A percentile compares a stretch with the other conserved stretches of the same genome.
Conservation (phyloP, 1,140 invertebrate genomes). For the Drosophila nikananu region DNA sequence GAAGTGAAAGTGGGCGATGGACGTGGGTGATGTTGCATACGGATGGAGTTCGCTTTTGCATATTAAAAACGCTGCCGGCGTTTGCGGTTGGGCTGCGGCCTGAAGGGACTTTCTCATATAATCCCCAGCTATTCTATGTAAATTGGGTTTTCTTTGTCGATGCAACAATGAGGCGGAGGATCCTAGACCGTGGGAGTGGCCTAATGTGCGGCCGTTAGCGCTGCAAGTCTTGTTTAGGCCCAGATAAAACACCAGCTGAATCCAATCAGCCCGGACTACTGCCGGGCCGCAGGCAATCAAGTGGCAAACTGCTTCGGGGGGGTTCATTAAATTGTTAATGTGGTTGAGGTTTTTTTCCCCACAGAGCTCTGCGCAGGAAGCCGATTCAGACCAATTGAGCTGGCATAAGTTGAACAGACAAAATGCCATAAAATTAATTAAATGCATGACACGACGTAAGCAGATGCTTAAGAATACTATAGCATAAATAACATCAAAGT, state of each 20-base stretch:
- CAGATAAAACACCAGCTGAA: constrained; percentile 36
- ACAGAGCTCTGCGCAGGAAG: not conserved
- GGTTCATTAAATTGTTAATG: constrained; percentile 55
- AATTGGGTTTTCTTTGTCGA: constrained; percentile 66
- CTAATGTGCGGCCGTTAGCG: constrained; percentile 41
- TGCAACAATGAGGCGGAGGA: constrained; percentile 43
- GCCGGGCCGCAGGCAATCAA: constrained; percentile 43
- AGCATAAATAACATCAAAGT: no score
- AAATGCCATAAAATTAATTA: constrained; percentile 31
- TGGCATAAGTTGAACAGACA: constrained; percentile 17
- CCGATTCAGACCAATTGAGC: constrained; percentile 22
- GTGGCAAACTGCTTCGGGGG: constrained; percentile 46
- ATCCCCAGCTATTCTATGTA: constrained; percentile 71
- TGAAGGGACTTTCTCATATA: constrained; percentile 47
- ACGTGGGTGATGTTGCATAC: constrained; percentile 32
- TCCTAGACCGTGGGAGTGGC: constrained; percentile 21
- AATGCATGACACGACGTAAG: not conserved
- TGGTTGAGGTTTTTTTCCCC: constrained; percentile 24
- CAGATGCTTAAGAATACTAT: not conserved
- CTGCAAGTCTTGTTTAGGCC: constrained; percentile 31
- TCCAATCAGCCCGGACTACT: constrained; percentile 31
- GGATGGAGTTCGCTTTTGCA: constrained; percentile 43
- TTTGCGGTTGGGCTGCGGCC: constrained; percentile 39
- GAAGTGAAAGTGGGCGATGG: constrained; percentile 6
- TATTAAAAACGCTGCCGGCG: constrained; percentile 63